Base-by-base conservation (phyloP, 2,113 vertebrate genomes). In the Ammodytes marinus region DNA sequence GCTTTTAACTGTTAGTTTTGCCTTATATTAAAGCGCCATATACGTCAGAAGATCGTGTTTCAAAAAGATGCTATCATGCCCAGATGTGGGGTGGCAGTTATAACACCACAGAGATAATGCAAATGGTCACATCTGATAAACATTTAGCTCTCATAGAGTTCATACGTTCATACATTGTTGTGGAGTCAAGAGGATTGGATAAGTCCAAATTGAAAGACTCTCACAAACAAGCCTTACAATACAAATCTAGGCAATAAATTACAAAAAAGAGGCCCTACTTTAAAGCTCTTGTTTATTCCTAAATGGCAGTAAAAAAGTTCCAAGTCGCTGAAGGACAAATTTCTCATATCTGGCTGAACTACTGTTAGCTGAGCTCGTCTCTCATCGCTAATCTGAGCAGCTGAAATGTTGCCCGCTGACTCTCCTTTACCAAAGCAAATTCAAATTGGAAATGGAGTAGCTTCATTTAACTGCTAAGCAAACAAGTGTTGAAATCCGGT, bases 381-480 rank as follows among this genome's bases (percentile, higher is more conserved):
- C 12, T 68, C 37, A 37, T 49, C n/a, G 39, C 13, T 14, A 57
- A 17, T 74, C 59, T 54, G 35, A 74, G 43, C 40, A 53, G 50
- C 45, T 50, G 19, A 27, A 42, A 19, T 13, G 8, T 39, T 19
- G 3, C 13, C 15, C 5, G 4, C 13, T 58, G 12, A 39, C 39
- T 55, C 40, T 15, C 1, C 35, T 42, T 27, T 12, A 7, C 5
- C 68, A 46, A 57, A 71, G 19, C 1, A 3, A 52, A 35, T 50
- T 55, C 27, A 4, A 53, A 55, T n/a, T 80, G 11, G 50, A 78
- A 59, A 73, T 54, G 27, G 39, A 77, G 54, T 2, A 15, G 9
- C 52, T 42, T 40, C 19, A 54, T 60, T 77, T 61, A 10, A 14
- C 39, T 66, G 3, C 47, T 53, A 52, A 70, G 54, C 65, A 61